Evolutionary conservation across 2,113 vertebrate species (phyloP).

Genomic region (Calidris pygmaea): DNA sequence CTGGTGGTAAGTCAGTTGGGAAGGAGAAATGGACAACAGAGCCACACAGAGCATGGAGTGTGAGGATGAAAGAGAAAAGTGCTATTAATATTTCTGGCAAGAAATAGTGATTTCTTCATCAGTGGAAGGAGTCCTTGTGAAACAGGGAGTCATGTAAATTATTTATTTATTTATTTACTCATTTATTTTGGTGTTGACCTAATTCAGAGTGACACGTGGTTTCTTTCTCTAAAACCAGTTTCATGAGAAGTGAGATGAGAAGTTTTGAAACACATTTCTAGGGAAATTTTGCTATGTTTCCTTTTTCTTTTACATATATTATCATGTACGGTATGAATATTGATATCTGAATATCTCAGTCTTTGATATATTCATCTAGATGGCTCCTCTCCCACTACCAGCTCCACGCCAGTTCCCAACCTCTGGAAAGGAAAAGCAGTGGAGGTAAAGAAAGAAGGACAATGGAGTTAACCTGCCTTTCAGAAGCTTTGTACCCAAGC

Average conservation of each 20-base stretch:
- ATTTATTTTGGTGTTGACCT: not conserved
- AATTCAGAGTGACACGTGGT: not conserved
- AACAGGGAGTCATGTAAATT: not conserved
- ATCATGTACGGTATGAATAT: not conserved
- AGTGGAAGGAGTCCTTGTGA: not conserved
- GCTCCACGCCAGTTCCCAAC: fast-evolving
- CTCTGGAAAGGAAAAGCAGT: not conserved
- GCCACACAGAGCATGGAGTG: not conserved
- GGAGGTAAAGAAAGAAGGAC: not conserved
- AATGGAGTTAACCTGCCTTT: not conserved
- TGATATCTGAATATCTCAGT: not conserved
- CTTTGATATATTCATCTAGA: not conserved
- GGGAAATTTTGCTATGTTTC: not conserved
- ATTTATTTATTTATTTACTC: not conserved
- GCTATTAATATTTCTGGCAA: not conserved
- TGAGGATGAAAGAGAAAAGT: not conserved
- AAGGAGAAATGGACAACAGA: conserved; percentile 50
- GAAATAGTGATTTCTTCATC: not conserved
- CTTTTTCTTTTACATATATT: not conserved
- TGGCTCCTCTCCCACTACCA: not conserved
- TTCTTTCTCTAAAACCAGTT: not conserved
- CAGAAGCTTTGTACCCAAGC: not conserved
- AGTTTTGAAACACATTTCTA: not conserved
- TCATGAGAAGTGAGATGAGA: not conserved
- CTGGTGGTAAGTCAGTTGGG: conserved; percentile 25